These are phyloP conservation scores for Hemitrygon akajei DNA, from an alignment of 2,797 vertebrate genomes.

Conservation along the genomic window DNA sequence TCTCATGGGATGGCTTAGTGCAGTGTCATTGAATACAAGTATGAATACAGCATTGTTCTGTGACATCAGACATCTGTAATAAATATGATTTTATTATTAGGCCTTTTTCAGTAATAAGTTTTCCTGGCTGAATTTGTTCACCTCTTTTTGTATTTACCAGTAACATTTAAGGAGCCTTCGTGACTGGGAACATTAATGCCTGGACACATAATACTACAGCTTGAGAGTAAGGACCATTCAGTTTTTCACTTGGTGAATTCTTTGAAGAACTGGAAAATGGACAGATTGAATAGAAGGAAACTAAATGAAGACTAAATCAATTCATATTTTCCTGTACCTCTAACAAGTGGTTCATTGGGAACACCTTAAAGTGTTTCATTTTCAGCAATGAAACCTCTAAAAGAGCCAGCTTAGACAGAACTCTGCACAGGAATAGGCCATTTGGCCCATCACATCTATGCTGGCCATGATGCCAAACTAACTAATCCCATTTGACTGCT, in stretches of 20 bases:
- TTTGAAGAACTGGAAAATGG: not conserved
- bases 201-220: not conserved
- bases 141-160: not conserved
- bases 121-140: not conserved
- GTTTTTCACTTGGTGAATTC: not conserved
- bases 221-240: not conserved
- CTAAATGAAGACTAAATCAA: not conserved
- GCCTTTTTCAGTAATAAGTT: not conserved
- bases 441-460: too few species aligned
- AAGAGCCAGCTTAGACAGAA: not conserved
- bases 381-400: not conserved
- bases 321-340: not conserved
- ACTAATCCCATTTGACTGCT: too few species aligned
- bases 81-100: not conserved
- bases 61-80: not conserved
- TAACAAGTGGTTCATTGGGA: not conserved
- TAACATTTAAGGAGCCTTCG: not conserved
- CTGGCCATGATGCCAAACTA: too few species aligned
- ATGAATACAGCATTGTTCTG: constrained; percentile 20
- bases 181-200: not conserved
- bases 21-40: constrained; percentile 2
- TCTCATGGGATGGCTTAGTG: not conserved
- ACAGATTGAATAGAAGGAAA: not conserved
- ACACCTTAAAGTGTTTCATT: not conserved
- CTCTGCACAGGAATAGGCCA: too few species aligned